Percentiles rank a stretch among this genome's conserved stretches.
Conservation (phyloP, 2,888 invertebrate genomes). For the Cepaea hortensis region DNA sequence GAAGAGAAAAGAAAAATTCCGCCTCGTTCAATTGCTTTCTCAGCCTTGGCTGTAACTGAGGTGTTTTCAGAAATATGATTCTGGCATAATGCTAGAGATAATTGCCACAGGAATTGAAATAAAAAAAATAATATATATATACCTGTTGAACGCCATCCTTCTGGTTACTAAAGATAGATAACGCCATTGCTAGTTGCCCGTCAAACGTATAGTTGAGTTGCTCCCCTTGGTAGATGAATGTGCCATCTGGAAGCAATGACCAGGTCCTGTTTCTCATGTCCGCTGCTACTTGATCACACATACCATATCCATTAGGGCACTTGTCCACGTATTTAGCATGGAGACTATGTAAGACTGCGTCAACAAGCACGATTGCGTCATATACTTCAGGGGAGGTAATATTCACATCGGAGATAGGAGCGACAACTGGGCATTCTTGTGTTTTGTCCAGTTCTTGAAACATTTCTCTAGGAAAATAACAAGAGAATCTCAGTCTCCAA, state of each 20-base stretch:
- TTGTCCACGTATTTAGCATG: conserved; percentile 51
- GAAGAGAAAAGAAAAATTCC: too few species aligned
- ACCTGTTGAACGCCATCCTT: conserved; percentile 23
- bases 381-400: conserved; percentile 53
- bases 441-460: neutral
- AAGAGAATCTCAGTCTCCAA: conserved; percentile 6
- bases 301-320: conserved; percentile 54
- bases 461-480: neutral
- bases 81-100: too few species aligned
- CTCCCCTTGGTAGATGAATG: conserved; percentile 49
- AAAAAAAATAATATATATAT: neutral
- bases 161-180: conserved; percentile 46
- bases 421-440: neutral
- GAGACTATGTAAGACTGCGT: conserved; percentile 60
- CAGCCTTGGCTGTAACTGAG: too few species aligned
- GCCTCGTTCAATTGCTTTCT: too few species aligned
- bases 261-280: conserved; percentile 13
- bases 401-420: neutral
- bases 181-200: conserved; percentile 38
- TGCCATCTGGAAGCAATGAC: conserved; percentile 24
- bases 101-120: too few species aligned
- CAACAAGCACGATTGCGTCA: conserved; percentile 59
- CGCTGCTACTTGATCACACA: conserved; percentile 57
- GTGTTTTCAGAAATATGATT: too few species aligned
- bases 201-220: conserved; percentile 40